phyloP scores from a whole-genome alignment of 2,797 vertebrate genomes.

The Mico argentatus region DNA sequence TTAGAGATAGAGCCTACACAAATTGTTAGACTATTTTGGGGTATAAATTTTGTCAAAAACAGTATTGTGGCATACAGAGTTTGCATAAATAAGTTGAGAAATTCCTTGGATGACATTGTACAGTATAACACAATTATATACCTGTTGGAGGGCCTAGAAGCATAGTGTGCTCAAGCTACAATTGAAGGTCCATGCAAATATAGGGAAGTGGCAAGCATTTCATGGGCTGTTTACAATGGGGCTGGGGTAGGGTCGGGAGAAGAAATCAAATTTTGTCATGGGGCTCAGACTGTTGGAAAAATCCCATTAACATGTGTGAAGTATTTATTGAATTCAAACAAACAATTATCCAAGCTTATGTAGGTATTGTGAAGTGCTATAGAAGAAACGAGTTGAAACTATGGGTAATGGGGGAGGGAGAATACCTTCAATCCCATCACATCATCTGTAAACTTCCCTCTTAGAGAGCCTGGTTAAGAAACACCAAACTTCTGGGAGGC shows the following conservation, averaged over 20 bases:
- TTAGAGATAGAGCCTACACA: constrained; percentile 62
- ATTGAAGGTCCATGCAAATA: constrained; percentile 76
- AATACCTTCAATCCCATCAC: constrained; percentile 62
- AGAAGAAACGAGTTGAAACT: constrained; percentile 47
- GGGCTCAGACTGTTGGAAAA: constrained; percentile 73
- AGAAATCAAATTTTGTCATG: constrained; percentile 80
- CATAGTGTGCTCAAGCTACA: constrained; percentile 65
- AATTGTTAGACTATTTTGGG: constrained; percentile 63
- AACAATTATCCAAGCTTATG: constrained; percentile 76
- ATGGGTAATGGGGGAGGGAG: constrained; percentile 7
- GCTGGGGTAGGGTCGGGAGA: neutral
- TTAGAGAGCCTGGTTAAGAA: neutral
- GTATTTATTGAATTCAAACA: constrained; percentile 80
- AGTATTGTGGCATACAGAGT: constrained; percentile 14
- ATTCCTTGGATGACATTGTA: constrained; percentile 64
- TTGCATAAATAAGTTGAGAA: constrained; percentile 69
- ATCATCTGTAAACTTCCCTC: constrained; percentile 5
- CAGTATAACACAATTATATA: constrained; percentile 72
- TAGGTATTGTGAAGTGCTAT: constrained; percentile 64
- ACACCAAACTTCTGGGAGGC: neutral
- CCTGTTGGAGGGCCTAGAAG: constrained; percentile 74
- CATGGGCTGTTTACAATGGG: constrained; percentile 67
- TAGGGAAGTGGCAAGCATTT: constrained; percentile 72
- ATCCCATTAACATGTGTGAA: constrained; percentile 80
- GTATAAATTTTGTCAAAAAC: constrained; percentile 51